These are phyloP conservation scores for Camelus dromedarius DNA, from an alignment of 2,113 vertebrate species.

Conservation along the genomic window DNA sequence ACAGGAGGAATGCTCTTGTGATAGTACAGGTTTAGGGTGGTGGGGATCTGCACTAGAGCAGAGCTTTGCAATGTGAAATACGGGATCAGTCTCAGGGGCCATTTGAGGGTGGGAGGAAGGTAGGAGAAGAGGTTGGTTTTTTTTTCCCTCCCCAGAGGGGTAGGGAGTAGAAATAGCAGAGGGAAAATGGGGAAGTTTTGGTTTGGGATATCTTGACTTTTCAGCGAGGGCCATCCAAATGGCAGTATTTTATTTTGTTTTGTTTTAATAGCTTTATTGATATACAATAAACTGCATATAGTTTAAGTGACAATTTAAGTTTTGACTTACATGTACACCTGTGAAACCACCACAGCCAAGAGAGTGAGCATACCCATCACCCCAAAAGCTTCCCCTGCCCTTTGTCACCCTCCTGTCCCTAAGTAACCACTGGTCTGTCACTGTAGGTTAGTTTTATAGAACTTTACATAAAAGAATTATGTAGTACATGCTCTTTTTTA, in stretches of 20 bases:
- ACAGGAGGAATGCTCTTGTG: background rate
- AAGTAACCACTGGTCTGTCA: too few species aligned
- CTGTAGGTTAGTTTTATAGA: too few species aligned
- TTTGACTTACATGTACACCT: background rate
- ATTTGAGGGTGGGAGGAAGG: background rate
- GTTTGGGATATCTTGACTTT: background rate
- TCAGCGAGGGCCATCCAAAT: background rate
- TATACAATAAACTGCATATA: fast-evolving
- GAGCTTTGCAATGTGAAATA: background rate
- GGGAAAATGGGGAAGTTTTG: background rate
- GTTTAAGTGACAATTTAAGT: background rate
- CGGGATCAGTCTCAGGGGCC: too few species aligned
- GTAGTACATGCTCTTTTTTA: background rate
- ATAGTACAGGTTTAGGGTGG: background rate
- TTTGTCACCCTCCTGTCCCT: background rate
- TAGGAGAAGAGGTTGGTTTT: too few species aligned
- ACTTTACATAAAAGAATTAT: background rate
- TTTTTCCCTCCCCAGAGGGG: background rate
- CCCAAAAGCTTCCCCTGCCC: background rate
- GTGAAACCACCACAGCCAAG: background rate
- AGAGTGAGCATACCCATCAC: background rate
- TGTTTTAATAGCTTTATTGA: background rate
- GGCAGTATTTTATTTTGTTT: background rate
- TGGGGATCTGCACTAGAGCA: background rate
- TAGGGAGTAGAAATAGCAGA: background rate